Evolutionary conservation across 2,113 vertebrate species (phyloP).

Genomic region (Silurus glanis): DNA sequence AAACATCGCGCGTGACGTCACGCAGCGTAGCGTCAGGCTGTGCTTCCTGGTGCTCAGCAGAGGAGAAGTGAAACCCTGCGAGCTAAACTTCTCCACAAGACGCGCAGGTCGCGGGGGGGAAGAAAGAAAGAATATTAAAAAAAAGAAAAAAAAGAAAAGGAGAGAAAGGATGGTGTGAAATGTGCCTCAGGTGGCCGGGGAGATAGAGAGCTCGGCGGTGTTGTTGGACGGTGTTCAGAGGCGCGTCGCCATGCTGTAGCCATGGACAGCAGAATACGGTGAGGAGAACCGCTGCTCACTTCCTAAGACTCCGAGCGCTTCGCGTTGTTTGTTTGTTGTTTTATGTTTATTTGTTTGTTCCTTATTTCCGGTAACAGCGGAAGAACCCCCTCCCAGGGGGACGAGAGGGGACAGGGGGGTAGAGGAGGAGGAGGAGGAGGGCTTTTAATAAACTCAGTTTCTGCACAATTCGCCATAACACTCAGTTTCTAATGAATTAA

Average conservation of each 20-base stretch:
- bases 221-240: conserved; percentile 36
- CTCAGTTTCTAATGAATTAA: not conserved
- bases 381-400: not conserved
- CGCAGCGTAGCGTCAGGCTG: conserved; percentile 55
- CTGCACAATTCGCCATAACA: not conserved
- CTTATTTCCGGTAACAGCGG: not conserved
- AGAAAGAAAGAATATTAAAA: not conserved
- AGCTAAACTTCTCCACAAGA: not conserved
- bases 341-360: not conserved
- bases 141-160: not conserved
- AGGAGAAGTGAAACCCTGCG: conserved; percentile 57
- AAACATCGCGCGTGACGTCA: conserved; percentile 71
- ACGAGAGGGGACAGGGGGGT: no score
- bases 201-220: conserved; percentile 19
- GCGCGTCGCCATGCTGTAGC: conserved; percentile 79
- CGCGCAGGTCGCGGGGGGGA: not conserved
- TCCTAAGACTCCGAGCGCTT: not conserved
- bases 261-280: conserved; percentile 91
- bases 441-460: not conserved
- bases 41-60: conserved; percentile 75
- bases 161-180: not conserved
- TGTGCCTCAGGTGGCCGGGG: conserved; percentile 45
- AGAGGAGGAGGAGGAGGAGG: no score
- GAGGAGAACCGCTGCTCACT: conserved; percentile 62
- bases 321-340: not conserved